Base-by-base conservation (phyloP, 2,113 vertebrate species). In the Perca fluviatilis region DNA sequence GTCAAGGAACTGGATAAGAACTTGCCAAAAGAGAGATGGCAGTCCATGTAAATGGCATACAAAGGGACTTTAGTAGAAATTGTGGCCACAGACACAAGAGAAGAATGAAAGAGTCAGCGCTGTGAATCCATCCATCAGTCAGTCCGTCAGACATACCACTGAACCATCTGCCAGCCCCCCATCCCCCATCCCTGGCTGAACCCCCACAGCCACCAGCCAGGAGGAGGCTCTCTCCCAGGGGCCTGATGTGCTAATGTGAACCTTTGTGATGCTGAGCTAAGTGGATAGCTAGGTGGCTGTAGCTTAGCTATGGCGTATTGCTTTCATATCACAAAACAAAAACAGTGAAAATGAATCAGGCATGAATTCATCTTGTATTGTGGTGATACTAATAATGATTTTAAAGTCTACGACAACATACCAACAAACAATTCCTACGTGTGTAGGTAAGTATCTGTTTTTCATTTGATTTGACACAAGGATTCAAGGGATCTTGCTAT, bases 241-340 rank as follows among this genome's bases (percentile, higher is more conserved):
- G 88, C 81, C 79, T 86, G 80, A 90, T 92, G 92, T 94, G 94
- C 90, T 91, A 93, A 93, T 92, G 79, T 87, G 90, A 92, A 90
- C 85, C 90, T 92, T 83, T 90, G 87, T 92, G 88, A 67, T 77
- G 85, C 88, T 57, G 86, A 92, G 91, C 88, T 88, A 88, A 92
- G 83, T 88, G 89, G 88, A 80, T 30, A 49, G 86, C 72, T 75
- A 68, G 82, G 46, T 85, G 71, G 51, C 50, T 71, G 16, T 23
- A 69, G 70, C 36, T 62, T 57, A 77, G 57, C 30, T 74, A 63
- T 73, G 74, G 47, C 10, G 1, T 58, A 33, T 2, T 62, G 15
- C 60, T 49, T 43, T 47, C 14, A 79, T 57, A 69, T 53, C n/a
- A 54, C 74, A 64, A 67, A 82, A 64, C 33, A 62, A 43, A 80